These are phyloP conservation scores for Aleadryas rufinucha DNA, from an alignment of 2,113 vertebrate genomes.

Conservation along the genomic window DNA sequence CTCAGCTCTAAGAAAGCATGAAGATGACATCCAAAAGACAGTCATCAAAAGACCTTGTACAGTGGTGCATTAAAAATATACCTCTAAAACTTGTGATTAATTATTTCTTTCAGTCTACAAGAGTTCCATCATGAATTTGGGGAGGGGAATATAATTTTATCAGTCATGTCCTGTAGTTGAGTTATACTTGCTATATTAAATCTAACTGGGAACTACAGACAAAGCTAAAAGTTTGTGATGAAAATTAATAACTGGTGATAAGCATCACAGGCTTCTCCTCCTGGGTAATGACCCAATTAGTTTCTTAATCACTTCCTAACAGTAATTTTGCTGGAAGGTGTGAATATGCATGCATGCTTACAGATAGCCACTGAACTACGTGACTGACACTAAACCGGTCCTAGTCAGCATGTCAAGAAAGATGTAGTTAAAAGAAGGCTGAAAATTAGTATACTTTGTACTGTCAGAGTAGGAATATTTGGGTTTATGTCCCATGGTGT, in stretches of 20 bases:
- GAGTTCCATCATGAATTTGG: neutral
- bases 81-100: neutral
- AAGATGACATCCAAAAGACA: neutral
- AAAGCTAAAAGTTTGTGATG: neutral
- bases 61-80: neutral
- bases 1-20: neutral
- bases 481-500: neutral
- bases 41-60: neutral
- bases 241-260: neutral
- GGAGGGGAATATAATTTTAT: neutral
- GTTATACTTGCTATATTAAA: neutral
- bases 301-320: slow-evolving; percentile 24
- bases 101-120: neutral
- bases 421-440: neutral
- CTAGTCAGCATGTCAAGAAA: neutral
- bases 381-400: neutral
- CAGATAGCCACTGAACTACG: neutral
- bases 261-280: neutral
- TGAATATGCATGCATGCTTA: neutral
- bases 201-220: neutral
- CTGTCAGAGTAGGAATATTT: neutral
- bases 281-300: slow-evolving; percentile 1
- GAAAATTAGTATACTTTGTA: neutral
- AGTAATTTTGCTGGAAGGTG: neutral
- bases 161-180: neutral